Base-by-base conservation (phyloP, 1,140 invertebrate genomes). In the Coelopa frigida region DNA sequence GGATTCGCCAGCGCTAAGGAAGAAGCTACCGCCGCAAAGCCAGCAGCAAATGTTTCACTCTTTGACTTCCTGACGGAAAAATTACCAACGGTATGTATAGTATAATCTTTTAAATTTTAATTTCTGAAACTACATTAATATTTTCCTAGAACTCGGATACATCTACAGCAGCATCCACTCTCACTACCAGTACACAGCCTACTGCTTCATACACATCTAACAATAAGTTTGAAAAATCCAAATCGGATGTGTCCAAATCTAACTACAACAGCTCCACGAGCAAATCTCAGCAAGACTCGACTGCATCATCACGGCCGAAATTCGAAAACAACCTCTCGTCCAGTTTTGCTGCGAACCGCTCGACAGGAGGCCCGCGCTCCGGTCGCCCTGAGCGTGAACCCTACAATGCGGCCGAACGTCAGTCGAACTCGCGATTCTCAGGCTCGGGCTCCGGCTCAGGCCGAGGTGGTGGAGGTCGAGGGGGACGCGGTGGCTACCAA, bases 11-110 rank as follows among this genome's bases (percentile, higher is more conserved):
- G 50, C 38, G 77, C 75, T 49, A 83, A 80, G 57, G 77, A 81
- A 55, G 74, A 75, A 44, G 76, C 75, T 44, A 60, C 61, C 29
- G 74, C 75, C 4, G 70, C 77, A 17, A 90, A 88, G 69, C 87
- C 88, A 3, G 85, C 84, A 44, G 87, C 84, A 15, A 88, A 85
- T 65, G 81, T 89, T 1, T 90, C 87, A 1, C 69, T 93, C 2
- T 92, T 92, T 72, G 87, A 89, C 68, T 94, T 90, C 61, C 72
- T 93, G 4, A 86, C 89, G 62, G 82, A 86, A 54, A 70, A 70
- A 72, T 71, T 92, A 18, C 83, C 83, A 36, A 72, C 78, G 46
- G 75, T 79, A 48, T n/a, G n/a, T n/a, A n/a, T n/a, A n/a, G n/a
- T n/a, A n/a, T n/a, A n/a, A n/a, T n/a, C n/a, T n/a, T n/a, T n/a